Evolutionary conservation across 2,113 vertebrate genomes (phyloP).

Genomic region (Otolemur garnettii): DNA sequence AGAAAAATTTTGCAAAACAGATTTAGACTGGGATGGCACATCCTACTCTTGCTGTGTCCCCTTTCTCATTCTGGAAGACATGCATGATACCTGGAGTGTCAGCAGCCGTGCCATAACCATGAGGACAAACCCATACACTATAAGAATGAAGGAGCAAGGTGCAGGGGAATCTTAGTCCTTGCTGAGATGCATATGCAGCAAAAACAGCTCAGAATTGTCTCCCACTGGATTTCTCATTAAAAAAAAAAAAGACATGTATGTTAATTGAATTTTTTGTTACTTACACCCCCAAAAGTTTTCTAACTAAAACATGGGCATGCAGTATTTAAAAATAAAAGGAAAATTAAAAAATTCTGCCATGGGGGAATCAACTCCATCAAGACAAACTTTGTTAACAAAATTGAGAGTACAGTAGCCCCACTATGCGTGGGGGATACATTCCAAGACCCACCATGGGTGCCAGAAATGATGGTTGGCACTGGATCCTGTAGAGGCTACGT

Average conservation of each 20-base stretch:
- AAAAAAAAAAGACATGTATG: too few relatives aligned
- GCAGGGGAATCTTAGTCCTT: neutral
- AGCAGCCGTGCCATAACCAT: neutral
- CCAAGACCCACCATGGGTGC: neutral
- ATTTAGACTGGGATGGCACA: neutral
- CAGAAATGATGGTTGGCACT: neutral
- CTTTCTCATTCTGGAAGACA: neutral
- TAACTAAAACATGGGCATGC: neutral
- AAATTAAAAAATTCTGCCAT: neutral
- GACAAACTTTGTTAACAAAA: neutral
- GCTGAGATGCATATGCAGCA: neutral
- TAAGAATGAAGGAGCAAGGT: neutral
- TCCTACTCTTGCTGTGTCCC: fast-evolving
- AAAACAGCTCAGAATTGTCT: neutral
- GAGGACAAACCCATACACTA: neutral
- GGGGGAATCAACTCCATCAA: neutral
- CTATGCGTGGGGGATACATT: neutral
- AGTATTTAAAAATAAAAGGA: constrained; percentile 33
- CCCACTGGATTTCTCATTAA: neutral
- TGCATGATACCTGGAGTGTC: neutral
- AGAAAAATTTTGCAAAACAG: neutral
- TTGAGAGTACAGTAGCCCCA: too few relatives aligned
- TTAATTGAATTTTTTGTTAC: constrained; percentile 4
- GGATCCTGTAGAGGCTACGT: neutral
- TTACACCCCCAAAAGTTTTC: neutral